phyloP scores from a whole-genome alignment of 1,140 invertebrate species.

The Tigriopus japonicus region DNA sequence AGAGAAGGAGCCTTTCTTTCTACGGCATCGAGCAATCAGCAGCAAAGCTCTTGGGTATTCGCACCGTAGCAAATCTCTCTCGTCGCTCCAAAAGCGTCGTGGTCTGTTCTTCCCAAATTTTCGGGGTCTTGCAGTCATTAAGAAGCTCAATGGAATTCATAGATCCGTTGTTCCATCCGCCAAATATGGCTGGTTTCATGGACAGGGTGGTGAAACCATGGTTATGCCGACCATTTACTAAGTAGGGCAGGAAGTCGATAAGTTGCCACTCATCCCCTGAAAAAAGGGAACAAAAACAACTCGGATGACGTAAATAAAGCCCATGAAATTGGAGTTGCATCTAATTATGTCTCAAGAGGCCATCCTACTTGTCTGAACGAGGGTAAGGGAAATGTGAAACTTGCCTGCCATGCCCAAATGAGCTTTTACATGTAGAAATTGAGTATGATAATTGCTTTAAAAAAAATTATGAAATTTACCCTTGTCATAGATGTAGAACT shows the following conservation, averaged over 20 bases:
- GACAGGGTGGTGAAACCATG: neutral
- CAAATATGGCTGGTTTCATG: neutral
- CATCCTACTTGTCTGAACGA: too few species aligned
- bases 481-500: neutral
- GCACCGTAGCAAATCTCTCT: neutral
- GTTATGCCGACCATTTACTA: neutral
- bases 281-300: too few species aligned
- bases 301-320: too few species aligned
- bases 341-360: too few species aligned
- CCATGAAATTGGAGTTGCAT: too few species aligned
- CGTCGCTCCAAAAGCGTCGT: neutral
- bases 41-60: neutral
- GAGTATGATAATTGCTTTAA: too few species aligned
- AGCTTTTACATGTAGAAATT: too few species aligned
- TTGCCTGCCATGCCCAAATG: too few species aligned
- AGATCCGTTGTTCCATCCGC: neutral
- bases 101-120: neutral
- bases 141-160: neutral
- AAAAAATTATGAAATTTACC: neutral
- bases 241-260: neutral
- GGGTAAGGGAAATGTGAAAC: too few species aligned
- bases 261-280: neutral
- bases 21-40: neutral
- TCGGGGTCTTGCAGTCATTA: neutral
- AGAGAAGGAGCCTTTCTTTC: too few species aligned